Evolutionary conservation across 2,888 invertebrate genomes (phyloP).

Genomic region (Anoncus sp.): DNA sequence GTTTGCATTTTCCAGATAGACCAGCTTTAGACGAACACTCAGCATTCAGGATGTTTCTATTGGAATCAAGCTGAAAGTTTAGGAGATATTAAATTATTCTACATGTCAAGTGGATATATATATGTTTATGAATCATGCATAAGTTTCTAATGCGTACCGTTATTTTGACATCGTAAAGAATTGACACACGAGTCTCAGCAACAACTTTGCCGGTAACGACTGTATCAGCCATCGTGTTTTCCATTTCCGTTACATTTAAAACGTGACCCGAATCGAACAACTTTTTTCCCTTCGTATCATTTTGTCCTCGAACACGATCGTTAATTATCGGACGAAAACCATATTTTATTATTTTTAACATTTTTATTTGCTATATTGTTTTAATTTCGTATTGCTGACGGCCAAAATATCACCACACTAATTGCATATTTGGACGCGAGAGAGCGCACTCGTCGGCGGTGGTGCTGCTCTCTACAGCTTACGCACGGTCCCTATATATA

Average conservation of each 20-base stretch:
- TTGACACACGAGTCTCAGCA: slow-evolving; percentile 48
- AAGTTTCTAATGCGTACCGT: slow-evolving; percentile 46
- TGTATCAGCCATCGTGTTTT: slow-evolving; percentile 10
- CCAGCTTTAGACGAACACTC: too few relatives aligned
- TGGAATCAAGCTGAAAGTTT: too few relatives aligned
- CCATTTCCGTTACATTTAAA: slow-evolving; percentile 27
- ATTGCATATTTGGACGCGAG: background rate
- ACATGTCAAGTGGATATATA: too few relatives aligned
- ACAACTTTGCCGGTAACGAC: slow-evolving; percentile 35
- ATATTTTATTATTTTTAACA: too few relatives aligned
- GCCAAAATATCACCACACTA: background rate
- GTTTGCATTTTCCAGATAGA: too few relatives aligned
- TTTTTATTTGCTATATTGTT: too few relatives aligned
- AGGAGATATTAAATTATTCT: too few relatives aligned
- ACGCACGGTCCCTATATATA: slow-evolving; percentile 2
- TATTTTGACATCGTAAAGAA: background rate
- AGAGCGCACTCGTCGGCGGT: background rate
- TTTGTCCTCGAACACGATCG: slow-evolving; percentile 47
- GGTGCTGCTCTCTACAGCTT: slow-evolving; percentile 4
- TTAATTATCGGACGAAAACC: slow-evolving; percentile 40
- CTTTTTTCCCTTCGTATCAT: slow-evolving; percentile 45
- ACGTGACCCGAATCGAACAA: slow-evolving; percentile 52
- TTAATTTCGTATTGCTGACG: too few relatives aligned
- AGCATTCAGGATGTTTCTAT: too few relatives aligned
- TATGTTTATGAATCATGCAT: too few relatives aligned